Conservation (phyloP, 23 tunicate genomes). For the Botrylloides violaceus region DNA sequence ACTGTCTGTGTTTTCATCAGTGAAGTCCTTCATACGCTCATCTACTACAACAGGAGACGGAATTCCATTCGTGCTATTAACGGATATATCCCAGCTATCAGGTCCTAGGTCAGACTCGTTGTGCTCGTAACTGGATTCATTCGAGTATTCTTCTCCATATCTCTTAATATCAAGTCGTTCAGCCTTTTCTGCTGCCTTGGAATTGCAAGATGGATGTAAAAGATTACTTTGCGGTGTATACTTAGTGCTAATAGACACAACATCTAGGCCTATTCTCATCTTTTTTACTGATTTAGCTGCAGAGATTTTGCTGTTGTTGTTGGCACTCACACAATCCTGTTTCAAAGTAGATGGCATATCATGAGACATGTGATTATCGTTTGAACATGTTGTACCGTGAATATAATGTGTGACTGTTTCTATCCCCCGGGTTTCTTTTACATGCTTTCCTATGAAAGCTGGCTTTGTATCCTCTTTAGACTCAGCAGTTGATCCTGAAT, state of each 20-base stretch:
- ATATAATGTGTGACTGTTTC: background rate
- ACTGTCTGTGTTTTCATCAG: background rate
- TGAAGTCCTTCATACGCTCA: background rate
- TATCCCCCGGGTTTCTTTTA: no score
- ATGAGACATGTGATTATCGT: background rate
- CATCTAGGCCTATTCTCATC: no score
- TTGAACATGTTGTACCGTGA: background rate
- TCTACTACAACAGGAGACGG: background rate
- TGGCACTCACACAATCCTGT: background rate
- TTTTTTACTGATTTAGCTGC: background rate
- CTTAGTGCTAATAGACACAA: no score
- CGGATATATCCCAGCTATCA: background rate
- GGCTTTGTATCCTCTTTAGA: background rate
- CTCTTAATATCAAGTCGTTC: background rate
- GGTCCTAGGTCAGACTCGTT: background rate
- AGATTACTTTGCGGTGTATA: no score
- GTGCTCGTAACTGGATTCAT: background rate
- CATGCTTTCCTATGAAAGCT: no score
- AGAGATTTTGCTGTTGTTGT: background rate
- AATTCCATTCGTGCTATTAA: background rate
- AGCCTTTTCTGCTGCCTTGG: background rate
- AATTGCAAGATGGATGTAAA: background rate
- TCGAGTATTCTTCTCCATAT: background rate
- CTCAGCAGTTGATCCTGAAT: background rate
- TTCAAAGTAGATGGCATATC: background rate